A percentile compares a stretch with the other conserved stretches of the same genome.
Evolutionary conservation across 1,140 invertebrate genomes (phyloP).

Genomic region (Caenorhabditis briggsae): DNA sequence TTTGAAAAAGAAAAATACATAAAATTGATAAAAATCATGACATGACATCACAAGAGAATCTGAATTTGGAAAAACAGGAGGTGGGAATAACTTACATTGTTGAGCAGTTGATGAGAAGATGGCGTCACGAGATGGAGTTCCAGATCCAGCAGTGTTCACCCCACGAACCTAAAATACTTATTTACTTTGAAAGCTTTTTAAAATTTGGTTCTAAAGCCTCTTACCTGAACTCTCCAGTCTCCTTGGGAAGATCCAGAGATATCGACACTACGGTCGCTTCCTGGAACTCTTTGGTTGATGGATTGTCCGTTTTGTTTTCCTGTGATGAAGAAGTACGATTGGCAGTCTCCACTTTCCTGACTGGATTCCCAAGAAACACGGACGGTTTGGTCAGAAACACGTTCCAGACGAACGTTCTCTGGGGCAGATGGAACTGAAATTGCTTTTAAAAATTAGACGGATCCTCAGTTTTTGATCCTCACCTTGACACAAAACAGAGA

Average conservation of each 20-base stretch:
- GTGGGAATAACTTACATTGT: constrained; percentile 53
- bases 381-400: constrained; percentile 58
- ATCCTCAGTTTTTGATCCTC: background rate
- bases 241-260: constrained; percentile 59
- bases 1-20: background rate
- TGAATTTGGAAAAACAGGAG: background rate
- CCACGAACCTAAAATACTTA: constrained; percentile 41
- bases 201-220: background rate
- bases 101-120: constrained; percentile 54
- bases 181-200: too few relatives aligned
- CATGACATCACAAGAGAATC: background rate
- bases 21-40: background rate
- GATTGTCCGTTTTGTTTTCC: constrained; percentile 65
- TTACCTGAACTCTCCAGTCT: constrained; percentile 61
- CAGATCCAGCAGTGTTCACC: constrained; percentile 60
- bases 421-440: constrained; percentile 67
- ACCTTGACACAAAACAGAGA: constrained; percentile 67
- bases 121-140: constrained; percentile 57
- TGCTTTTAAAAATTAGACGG: background rate
- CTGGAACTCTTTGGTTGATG: constrained; percentile 60
- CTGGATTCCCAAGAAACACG: constrained; percentile 62
- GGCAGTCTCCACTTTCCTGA: constrained; percentile 62
- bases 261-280: constrained; percentile 62
- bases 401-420: constrained; percentile 65
- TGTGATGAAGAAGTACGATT: constrained; percentile 65